Percentiles rank a stretch among this genome's conserved stretches.
Evolutionary conservation across 2,113 vertebrate genomes (phyloP).

Genomic region (Sylvilagus bachmani): DNA sequence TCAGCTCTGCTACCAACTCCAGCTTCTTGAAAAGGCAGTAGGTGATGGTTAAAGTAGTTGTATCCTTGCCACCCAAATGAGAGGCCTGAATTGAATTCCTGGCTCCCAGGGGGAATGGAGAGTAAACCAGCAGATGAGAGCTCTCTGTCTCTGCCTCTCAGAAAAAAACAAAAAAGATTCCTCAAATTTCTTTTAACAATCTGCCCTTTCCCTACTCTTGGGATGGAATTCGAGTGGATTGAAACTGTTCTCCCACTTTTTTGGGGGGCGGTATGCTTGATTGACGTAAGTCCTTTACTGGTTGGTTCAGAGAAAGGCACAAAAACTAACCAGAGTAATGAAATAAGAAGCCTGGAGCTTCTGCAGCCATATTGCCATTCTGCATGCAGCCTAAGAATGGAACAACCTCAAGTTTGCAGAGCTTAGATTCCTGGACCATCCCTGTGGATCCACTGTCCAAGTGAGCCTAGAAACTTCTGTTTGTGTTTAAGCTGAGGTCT

Average conservation of each 20-base stretch:
- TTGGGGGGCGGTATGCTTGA: not conserved
- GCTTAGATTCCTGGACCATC: not conserved
- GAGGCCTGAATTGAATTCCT: too few species aligned
- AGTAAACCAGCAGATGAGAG: too few species aligned
- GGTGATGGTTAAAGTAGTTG: too few species aligned
- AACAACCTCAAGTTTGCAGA: not conserved
- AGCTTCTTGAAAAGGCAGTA: too few species aligned
- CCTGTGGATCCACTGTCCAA: not conserved
- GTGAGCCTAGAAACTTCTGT: not conserved
- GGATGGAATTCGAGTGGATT: not conserved
- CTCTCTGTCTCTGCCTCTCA: too few species aligned
- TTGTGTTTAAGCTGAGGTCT: not conserved
- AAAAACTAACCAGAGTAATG: not conserved
- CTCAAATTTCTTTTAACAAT: slow-evolving; percentile 16
- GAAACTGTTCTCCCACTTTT: not conserved
- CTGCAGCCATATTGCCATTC: not conserved
- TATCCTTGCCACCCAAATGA: too few species aligned
- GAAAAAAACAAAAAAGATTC: too few species aligned
- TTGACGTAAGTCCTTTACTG: not conserved
- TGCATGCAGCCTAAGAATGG: not conserved
- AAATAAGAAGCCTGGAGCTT: not conserved
- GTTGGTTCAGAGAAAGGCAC: not conserved
- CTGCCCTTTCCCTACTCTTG: not conserved
- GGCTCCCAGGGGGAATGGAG: too few species aligned
- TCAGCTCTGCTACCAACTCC: too few species aligned